These are phyloP conservation scores for Andrena flavipes DNA, from an alignment of 2,888 invertebrate species.

Conservation along the genomic window DNA sequence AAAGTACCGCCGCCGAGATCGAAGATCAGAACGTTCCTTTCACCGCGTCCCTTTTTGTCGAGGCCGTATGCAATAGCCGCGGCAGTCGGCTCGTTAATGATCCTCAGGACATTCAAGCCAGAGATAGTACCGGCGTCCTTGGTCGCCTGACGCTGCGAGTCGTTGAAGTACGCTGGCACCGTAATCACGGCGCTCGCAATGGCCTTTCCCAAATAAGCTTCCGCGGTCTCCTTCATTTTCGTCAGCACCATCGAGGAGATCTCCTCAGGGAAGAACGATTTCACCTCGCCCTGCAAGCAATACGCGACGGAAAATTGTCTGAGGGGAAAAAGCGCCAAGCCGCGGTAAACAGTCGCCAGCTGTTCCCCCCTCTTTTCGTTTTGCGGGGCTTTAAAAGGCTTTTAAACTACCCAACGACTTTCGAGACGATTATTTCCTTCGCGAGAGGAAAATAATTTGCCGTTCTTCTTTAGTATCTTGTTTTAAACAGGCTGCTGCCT, in stretches of 20 bases:
- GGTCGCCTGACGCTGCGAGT: slow-evolving; percentile 93
- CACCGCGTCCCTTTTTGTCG: slow-evolving; percentile 90
- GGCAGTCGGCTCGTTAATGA: slow-evolving; percentile 96
- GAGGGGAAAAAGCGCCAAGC: not conserved
- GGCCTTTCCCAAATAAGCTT: slow-evolving; percentile 90
- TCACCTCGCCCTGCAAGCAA: slow-evolving; percentile 87
- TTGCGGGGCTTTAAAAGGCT: not conserved
- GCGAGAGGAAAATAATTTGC: not conserved
- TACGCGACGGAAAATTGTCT: slow-evolving; percentile 45
- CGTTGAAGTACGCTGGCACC: slow-evolving; percentile 94
- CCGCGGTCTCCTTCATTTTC: slow-evolving; percentile 94
- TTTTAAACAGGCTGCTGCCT: too few relatives aligned
- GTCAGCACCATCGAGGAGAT: slow-evolving; percentile 93
- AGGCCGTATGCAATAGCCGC: slow-evolving; percentile 94
- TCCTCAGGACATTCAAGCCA: slow-evolving; percentile 94
- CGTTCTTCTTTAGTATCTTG: too few relatives aligned
- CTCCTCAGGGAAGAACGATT: slow-evolving; percentile 93
- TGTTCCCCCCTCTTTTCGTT: not conserved
- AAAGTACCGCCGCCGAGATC: slow-evolving; percentile 96
- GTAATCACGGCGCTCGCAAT: slow-evolving; percentile 92
- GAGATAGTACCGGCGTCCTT: slow-evolving; percentile 96
- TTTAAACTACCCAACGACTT: not conserved
- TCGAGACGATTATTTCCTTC: not conserved
- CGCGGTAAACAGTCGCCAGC: slow-evolving; percentile 14
- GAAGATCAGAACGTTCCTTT: slow-evolving; percentile 91